Conservation (phyloP, 2,113 vertebrate species). For the Maccullochella peelii region DNA sequence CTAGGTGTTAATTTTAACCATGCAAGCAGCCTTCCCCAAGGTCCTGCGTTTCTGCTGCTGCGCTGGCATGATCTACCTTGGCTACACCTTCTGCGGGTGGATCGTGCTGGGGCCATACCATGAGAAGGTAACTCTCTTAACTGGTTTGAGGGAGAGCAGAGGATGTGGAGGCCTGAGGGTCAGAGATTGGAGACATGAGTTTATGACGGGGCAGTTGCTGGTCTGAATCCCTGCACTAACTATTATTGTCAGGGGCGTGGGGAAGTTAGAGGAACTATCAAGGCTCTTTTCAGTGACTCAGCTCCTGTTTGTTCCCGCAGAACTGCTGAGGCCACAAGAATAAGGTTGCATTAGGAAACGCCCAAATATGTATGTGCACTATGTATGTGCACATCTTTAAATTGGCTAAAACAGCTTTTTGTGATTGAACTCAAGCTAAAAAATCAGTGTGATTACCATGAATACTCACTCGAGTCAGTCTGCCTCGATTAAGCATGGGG, state of each 20-base stretch:
- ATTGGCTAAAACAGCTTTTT: slow-evolving; percentile 13
- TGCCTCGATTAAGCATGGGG: not conserved
- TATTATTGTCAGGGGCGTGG: not conserved
- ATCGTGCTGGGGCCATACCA: slow-evolving; percentile 97
- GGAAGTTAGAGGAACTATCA: slow-evolving; percentile 21
- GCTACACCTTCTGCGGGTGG: slow-evolving; percentile 98
- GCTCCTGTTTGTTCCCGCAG: not conserved
- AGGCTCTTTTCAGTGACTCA: not conserved
- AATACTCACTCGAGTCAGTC: not conserved
- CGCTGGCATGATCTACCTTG: slow-evolving; percentile 98
- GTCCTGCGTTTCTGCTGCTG: slow-evolving; percentile 97
- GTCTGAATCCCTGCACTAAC: not conserved
- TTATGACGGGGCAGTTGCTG: not conserved
- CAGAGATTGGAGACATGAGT: not conserved
- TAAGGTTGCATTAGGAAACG: not conserved
- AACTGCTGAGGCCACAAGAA: slow-evolving; percentile 6
- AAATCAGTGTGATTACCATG: no score
- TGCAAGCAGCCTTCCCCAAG: slow-evolving; percentile 94
- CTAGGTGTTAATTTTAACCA: slow-evolving; percentile 96
- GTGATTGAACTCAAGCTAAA: not conserved
- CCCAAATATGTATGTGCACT: accelerated
- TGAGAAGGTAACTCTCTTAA: slow-evolving; percentile 88
- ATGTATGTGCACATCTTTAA: not conserved
- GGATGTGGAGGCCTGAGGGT: not conserved
- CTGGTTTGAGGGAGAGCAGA: not conserved